These are phyloP conservation scores for Lasioglossum vierecki DNA, from an alignment of 2,888 invertebrate genomes.

Conservation along the genomic window DNA sequence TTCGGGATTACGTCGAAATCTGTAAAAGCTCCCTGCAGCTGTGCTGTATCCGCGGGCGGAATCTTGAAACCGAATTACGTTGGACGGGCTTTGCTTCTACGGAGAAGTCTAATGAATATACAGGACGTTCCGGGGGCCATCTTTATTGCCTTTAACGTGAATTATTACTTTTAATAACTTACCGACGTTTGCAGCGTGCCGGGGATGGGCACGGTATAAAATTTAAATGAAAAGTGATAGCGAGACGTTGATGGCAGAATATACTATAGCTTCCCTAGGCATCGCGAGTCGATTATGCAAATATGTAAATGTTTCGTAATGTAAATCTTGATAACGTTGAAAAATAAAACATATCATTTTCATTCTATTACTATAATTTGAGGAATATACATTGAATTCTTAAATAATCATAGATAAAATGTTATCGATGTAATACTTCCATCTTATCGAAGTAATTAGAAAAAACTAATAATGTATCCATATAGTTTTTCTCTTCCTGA, in stretches of 20 bases:
- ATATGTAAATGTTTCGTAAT: background rate
- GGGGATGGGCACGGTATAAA: conserved; percentile 1
- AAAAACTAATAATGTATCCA: no score
- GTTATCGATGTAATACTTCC: no score
- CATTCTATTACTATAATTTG: no score
- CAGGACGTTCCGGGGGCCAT: background rate
- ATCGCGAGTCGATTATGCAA: background rate
- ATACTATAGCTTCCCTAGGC: background rate
- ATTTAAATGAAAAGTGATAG: conserved; percentile 14
- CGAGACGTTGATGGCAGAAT: background rate
- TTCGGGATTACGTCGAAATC: conserved; percentile 1
- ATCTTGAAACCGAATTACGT: background rate
- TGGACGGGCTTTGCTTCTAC: background rate
- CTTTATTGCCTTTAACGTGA: conserved; percentile 12
- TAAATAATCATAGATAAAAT: no score
- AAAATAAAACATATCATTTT: no score
- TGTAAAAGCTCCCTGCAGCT: conserved; percentile 1
- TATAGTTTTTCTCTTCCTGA: no score
- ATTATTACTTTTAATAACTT: conserved; percentile 25
- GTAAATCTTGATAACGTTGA: no score
- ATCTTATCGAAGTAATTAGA: no score
- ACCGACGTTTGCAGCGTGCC: background rate
- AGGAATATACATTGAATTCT: no score
- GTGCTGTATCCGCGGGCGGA: background rate
- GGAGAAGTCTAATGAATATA: background rate